phyloP scores from a whole-genome alignment of 2,888 invertebrate genomes.

The Dimorphilus gyrociliatus region DNA sequence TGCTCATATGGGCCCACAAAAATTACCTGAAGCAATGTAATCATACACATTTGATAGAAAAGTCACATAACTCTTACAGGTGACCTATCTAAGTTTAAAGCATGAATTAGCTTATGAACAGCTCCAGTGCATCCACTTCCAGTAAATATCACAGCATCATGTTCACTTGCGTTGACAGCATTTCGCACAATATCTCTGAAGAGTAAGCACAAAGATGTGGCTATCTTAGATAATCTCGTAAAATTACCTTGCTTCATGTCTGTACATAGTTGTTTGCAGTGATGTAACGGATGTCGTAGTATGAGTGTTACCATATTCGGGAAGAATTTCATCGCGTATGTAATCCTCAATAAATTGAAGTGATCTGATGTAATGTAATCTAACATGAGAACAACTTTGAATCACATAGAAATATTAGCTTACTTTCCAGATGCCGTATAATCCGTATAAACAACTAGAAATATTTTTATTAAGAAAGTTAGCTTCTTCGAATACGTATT shows the following conservation, averaged over 20 bases:
- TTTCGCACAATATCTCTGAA: slow-evolving; percentile 60
- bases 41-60: neutral
- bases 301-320: slow-evolving; percentile 59
- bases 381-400: neutral
- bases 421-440: slow-evolving; percentile 64
- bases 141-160: slow-evolving; percentile 59
- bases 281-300: slow-evolving; percentile 67
- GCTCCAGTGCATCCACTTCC: slow-evolving; percentile 59
- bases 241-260: slow-evolving; percentile 45
- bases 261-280: slow-evolving; percentile 66
- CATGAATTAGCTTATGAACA: slow-evolving; percentile 56
- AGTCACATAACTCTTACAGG: slow-evolving; percentile 23
- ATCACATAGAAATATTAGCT: slow-evolving; percentile 3
- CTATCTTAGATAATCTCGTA: no score
- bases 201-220: no score
- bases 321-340: slow-evolving; percentile 55
- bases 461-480: slow-evolving; percentile 10
- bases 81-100: slow-evolving; percentile 45
- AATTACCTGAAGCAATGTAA: slow-evolving; percentile 46
- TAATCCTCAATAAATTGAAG: slow-evolving; percentile 71
- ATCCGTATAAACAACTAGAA: slow-evolving; percentile 56
- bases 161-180: slow-evolving; percentile 59
- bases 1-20: slow-evolving; percentile 66
- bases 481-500: slow-evolving; percentile 2
- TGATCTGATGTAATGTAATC: slow-evolving; percentile 37